Base-by-base conservation (phyloP, 2,113 vertebrate genomes). In the Perognathus longimembris region DNA sequence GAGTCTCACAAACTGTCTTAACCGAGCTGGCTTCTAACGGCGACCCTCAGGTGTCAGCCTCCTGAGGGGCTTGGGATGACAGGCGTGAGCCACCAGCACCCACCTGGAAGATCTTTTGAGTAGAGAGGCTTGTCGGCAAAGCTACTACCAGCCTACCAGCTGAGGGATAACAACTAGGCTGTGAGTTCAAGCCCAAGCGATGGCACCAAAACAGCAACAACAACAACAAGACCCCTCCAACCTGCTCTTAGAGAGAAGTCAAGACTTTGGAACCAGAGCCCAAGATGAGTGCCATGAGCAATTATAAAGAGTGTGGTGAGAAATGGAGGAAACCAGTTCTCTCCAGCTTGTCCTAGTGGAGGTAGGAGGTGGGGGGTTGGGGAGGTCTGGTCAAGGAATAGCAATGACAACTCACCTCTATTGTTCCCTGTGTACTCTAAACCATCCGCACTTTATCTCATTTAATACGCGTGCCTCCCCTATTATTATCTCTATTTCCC, bases 231-330 rank as follows among this genome's bases (percentile, higher is more conserved):
- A 26, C n/a, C 30, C 22, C n/a, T n/a, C n/a, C n/a, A n/a, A n/a
- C 17, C 66, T 57, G 24, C 11, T 34, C 34, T 42, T 15, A 85
- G 1, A 70, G 64, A 70, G 67, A 70, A 50, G 42, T 76, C 69
- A 66, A n/a, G n/a, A 34, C 6, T 67, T 17, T 21, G 4, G 67
- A n/a, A 36, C 76, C 66, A n/a, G n/a, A 14, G 14, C 26, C 57
- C 73, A 1, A 0, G 34, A 74, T 32, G 34, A 21, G 22, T 15
- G 6, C 8, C 26, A 28, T 0, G 21, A 54, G 9, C 66, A 10
- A 17, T 26, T 5, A 10, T 5, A 7, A 14, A 22, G 6, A 2
- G 20, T 12, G 74, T 0, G n/a, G 22, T 12, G 32, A n/a, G 32
- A 67, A 32, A 75, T 14, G 12, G 30, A 79, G 8, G 14, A 30